A percentile compares a stretch with the other conserved stretches of the same genome.
Evolutionary conservation across 2,888 invertebrate species (phyloP).

Genomic region (Latheticus oryzae): DNA sequence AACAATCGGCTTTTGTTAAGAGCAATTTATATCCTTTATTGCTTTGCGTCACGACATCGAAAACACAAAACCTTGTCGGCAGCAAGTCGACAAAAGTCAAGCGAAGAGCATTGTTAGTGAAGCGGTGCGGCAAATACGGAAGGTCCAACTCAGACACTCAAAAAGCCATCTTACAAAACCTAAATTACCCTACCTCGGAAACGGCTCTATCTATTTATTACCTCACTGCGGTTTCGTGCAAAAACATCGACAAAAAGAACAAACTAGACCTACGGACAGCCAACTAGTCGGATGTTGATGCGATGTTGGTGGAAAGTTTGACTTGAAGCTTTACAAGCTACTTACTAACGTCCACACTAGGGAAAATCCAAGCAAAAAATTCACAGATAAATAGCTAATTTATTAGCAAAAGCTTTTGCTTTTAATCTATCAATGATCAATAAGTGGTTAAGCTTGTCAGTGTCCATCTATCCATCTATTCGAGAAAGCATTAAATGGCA

Average conservation of each 20-base stretch:
- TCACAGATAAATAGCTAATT: not conserved
- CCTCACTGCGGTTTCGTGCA: slow-evolving; percentile 48
- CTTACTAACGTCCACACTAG: slow-evolving; percentile 4
- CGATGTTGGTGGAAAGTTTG: slow-evolving; percentile 30
- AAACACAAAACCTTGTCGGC: slow-evolving; percentile 45
- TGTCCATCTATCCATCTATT: slow-evolving; percentile 37
- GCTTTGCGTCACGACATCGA: slow-evolving; percentile 45
- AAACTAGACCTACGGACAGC: slow-evolving; percentile 21
- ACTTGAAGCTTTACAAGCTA: slow-evolving; percentile 31
- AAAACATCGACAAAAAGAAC: slow-evolving; percentile 50
- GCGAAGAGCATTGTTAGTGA: slow-evolving; percentile 47
- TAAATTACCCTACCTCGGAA: slow-evolving; percentile 58
- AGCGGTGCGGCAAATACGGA: slow-evolving; percentile 48
- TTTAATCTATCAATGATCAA: slow-evolving; percentile 34
- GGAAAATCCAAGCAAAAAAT: no score
- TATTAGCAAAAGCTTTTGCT: slow-evolving; percentile 13
- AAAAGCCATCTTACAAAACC: slow-evolving; percentile 57
- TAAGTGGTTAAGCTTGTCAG: slow-evolving; percentile 37
- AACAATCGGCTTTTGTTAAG: slow-evolving; percentile 48
- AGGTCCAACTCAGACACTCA: slow-evolving; percentile 49
- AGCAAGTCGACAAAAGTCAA: slow-evolving; percentile 47
- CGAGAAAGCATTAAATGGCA: slow-evolving; percentile 28
- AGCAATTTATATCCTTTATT: slow-evolving; percentile 48
- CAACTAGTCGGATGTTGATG: slow-evolving; percentile 18
- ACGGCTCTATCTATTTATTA: slow-evolving; percentile 59